Base-by-base conservation (phyloP, 2,113 vertebrate genomes). In the Petroica traversi region DNA sequence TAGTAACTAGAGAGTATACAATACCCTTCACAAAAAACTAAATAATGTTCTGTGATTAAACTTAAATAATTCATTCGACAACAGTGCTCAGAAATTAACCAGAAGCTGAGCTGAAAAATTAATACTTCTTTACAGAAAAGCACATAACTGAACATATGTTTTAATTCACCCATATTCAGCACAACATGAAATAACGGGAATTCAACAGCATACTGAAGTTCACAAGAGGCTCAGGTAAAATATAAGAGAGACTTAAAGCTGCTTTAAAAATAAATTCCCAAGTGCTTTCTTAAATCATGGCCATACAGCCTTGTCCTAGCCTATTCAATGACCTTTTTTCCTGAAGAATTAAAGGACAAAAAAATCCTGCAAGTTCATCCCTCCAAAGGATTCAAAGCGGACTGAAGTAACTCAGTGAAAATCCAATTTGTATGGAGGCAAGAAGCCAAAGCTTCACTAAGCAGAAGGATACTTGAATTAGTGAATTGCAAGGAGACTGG, bases 71-170 rank as follows among this genome's bases (percentile, higher is more conserved):
- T 92, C 68, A 94, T 33, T 49, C 91, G 59, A 95, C 72, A 91
- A 63, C 6, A 77, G 52, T 75, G 75, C 43, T 72, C 79, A 94
- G 51, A 84, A 94, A 87, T 78, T 86, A 89, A 73, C 67, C 72
- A 62, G 51, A 92, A 63, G 26, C 8, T 90, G 72, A 95, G 63
- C 72, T 85, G 68, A 96, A 96, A 97, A 97, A 93, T 33, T 82
- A 94, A 77, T 95, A 67, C 26, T 81, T 80, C 26, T 92, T 13
- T 49, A 84, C 31, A 75, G 41, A 78, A 74, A 93, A 92, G n/a
- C 34, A 85, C 55, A 63, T 33, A 54, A 24, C n/a, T 89, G 36
- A 90, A 77, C 63, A 29, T 57, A 38, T 83, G 71, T 83, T 94
- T 96, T 88, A 92, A 55, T 88, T 54, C 40, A 94, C 61, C 61